A percentile compares a stretch with the other conserved stretches of the same genome.
Evolutionary conservation across 2,797 vertebrate genomes (phyloP).

Genomic region (Euthynnus affinis): DNA sequence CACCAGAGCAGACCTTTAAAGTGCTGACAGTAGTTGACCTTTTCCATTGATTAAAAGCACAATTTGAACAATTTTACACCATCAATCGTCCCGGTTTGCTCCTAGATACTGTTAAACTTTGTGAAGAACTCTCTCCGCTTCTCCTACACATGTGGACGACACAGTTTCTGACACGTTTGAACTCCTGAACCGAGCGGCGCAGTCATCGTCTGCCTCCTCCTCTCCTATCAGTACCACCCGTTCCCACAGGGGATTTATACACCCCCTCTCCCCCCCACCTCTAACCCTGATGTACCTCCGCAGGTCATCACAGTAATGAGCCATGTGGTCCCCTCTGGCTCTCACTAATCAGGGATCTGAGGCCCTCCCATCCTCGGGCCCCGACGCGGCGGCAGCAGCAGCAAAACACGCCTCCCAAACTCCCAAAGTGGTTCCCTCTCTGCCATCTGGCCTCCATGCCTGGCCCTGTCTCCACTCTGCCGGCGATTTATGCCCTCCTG

Average conservation of each 20-base stretch:
- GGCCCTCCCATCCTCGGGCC: conserved; percentile 65
- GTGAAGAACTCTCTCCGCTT: conserved; percentile 30
- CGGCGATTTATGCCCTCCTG: conserved; percentile 92
- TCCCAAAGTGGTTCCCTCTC: conserved; percentile 76
- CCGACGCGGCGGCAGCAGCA: conserved; percentile 34
- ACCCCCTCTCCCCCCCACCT: conserved; percentile 51
- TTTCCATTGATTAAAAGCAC: conserved; percentile 9
- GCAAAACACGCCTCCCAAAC: conserved; percentile 40
- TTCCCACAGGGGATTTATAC: conserved; percentile 45
- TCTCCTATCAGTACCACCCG: conserved; percentile 21
- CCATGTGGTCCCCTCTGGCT: conserved; percentile 76
- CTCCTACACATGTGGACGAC: conserved; percentile 40
- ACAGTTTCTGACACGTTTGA: conserved; percentile 63
- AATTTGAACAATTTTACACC: conserved; percentile 10
- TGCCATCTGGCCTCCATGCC: conserved; percentile 93
- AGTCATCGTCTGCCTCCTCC: conserved; percentile 37
- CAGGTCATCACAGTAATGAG: conserved; percentile 76
- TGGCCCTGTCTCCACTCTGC: conserved; percentile 82
- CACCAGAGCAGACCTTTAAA: not conserved
- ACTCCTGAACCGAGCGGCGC: conserved; percentile 66
- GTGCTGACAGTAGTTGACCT: not conserved
- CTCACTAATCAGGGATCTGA: conserved; percentile 73
- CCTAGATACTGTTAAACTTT: conserved; percentile 6
- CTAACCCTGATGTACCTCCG: conserved; percentile 55
- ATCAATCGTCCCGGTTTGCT: not conserved